Conservation (phyloP, 2,113 vertebrate genomes). For the Tor tambroides region DNA sequence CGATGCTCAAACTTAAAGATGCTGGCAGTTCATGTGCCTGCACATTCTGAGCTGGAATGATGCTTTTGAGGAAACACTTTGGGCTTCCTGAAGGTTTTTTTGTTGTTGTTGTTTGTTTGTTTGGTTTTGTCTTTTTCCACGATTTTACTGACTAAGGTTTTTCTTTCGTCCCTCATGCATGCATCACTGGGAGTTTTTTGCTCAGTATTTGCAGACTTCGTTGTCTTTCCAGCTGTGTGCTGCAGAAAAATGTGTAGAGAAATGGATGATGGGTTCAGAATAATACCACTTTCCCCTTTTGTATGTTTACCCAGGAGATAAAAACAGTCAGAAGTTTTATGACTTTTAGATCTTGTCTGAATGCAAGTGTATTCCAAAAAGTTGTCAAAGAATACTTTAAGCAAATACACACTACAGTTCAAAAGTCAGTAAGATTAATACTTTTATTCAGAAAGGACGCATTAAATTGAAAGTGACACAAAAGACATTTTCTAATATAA, state of each 20-base stretch:
- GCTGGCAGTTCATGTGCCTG: background rate
- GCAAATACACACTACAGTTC: no score
- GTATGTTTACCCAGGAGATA: no score
- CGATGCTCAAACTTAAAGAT: background rate
- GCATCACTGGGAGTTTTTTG: background rate
- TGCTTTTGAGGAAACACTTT: background rate
- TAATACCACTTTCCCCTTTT: background rate
- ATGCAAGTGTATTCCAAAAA: no score
- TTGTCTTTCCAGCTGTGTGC: slow-evolving; percentile 1
- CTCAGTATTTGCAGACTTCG: background rate
- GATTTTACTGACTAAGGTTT: background rate
- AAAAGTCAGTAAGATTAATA: no score
- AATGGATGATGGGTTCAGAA: background rate
- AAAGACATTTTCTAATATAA: no score
- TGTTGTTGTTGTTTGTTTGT: background rate
- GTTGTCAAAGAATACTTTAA: no score
- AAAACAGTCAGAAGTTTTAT: no score
- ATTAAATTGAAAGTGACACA: no score
- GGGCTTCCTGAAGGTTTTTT: background rate
- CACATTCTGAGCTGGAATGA: background rate
- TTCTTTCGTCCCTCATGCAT: background rate
- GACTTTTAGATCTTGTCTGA: no score
- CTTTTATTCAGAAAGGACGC: no score
- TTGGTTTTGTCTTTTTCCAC: background rate
- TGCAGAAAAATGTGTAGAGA: background rate